Conservation (phyloP, 2,113 vertebrate genomes). For the Percina caprodes region DNA sequence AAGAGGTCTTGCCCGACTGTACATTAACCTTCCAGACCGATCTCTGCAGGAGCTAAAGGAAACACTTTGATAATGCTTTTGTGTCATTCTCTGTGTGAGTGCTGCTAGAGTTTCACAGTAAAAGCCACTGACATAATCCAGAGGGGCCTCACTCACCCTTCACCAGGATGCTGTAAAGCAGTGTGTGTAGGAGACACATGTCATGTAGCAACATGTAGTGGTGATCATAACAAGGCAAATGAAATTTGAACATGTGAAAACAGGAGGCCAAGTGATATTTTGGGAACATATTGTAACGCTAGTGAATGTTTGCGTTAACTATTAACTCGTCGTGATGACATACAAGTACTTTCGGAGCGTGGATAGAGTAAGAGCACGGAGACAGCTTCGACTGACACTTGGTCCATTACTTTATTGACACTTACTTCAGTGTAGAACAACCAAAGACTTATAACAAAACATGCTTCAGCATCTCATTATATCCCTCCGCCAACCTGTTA, state of each 20-base stretch:
- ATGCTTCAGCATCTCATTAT: too few species aligned
- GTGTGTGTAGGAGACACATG: background rate
- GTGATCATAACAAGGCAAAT: background rate
- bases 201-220: background rate
- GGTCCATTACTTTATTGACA: too few species aligned
- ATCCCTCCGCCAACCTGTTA: too few species aligned
- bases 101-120: background rate
- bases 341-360: too few species aligned
- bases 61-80: conserved; percentile 11
- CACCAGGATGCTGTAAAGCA: conserved; percentile 13
- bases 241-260: background rate
- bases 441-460: too few species aligned
- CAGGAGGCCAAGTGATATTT: background rate
- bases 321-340: too few species aligned
- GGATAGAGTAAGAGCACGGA: too few species aligned
- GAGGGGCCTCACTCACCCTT: background rate
- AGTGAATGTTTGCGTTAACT: too few species aligned
- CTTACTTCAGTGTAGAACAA: too few species aligned
- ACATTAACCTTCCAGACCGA: conserved; percentile 16
- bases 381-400: too few species aligned
- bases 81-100: conserved; percentile 31
- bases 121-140: conserved; percentile 18
- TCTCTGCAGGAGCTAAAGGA: conserved; percentile 13
- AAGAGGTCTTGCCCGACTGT: conserved; percentile 13
- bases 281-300: too few species aligned